Percentiles rank a stretch among this genome's conserved stretches.
Conservation (phyloP, 2,888 invertebrate species). For the Acanthoscelides obtectus region DNA sequence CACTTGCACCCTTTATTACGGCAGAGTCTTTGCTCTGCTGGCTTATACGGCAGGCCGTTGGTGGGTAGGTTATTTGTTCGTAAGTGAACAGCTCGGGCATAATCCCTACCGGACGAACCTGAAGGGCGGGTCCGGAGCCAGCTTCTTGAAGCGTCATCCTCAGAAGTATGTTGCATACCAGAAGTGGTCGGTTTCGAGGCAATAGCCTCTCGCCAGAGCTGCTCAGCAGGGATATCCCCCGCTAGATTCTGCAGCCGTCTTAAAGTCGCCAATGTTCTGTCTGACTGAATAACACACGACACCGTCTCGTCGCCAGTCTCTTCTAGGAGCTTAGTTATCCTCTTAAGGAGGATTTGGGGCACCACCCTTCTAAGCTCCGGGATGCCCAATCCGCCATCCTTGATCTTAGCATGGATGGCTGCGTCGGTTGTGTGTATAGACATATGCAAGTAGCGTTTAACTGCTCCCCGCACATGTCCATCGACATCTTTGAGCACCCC, state of each 20-base stretch:
- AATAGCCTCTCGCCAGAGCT: conserved; percentile 3
- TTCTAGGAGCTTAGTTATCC: conserved; percentile 12
- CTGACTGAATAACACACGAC: conserved; percentile 10
- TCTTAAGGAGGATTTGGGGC: conserved; percentile 2
- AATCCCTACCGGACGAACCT: conserved; percentile 21
- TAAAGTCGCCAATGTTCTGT: neutral
- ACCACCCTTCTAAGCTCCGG: conserved; percentile 15
- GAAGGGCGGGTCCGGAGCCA: conserved; percentile 11
- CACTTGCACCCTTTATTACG: conserved; percentile 15
- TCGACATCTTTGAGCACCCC: conserved; percentile 12
- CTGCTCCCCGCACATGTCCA: conserved; percentile 9
- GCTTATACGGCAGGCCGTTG: conserved; percentile 7
- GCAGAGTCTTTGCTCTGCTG: conserved; percentile 9
- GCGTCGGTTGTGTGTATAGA: conserved; percentile 40
- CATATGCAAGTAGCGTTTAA: conserved; percentile 48
- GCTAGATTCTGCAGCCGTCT: conserved; percentile 7
- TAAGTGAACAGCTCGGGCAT: conserved; percentile 17
- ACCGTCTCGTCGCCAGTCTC: conserved; percentile 11
- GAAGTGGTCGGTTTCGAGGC: neutral
- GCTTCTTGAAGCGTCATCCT: neutral
- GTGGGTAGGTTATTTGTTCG: conserved; percentile 11
- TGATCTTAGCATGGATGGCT: conserved; percentile 25
- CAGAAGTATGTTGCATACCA: conserved; percentile 1
- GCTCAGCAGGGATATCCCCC: conserved; percentile 7
- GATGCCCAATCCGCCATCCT: conserved; percentile 31